Conservation (phyloP, 2,888 invertebrate species). For the Apamea sordens region DNA sequence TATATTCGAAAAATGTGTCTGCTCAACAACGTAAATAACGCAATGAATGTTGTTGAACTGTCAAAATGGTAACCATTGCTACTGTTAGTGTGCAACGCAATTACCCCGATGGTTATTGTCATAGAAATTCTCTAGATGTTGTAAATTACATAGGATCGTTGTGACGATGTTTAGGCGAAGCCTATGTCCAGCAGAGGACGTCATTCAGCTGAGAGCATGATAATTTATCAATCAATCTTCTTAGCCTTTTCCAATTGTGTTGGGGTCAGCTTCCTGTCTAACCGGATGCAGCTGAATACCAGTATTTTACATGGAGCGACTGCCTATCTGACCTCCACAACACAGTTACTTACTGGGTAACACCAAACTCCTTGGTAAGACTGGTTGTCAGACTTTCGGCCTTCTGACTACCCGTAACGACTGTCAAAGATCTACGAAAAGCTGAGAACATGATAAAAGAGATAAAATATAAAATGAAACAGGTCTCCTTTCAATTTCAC, state of each 20-base stretch:
- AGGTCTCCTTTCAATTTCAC: not conserved
- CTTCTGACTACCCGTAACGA: not conserved
- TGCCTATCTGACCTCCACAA: not conserved
- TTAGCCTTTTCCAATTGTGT: not conserved
- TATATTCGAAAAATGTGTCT: too few relatives aligned
- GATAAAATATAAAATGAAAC: not conserved
- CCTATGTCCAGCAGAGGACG: too few relatives aligned
- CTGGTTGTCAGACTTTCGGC: not conserved
- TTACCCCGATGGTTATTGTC: not conserved
- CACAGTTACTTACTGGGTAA: not conserved
- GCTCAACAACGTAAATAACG: too few relatives aligned
- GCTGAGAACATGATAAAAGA: not conserved
- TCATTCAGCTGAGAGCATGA: not conserved
- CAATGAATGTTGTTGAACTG: too few relatives aligned
- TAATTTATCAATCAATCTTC: not conserved
- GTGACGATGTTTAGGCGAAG: not conserved
- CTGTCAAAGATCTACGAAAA: not conserved
- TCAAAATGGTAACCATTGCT: too few relatives aligned
- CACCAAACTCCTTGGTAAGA: not conserved
- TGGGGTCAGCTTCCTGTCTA: not conserved
- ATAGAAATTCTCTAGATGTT: not conserved
- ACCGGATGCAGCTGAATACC: too few relatives aligned
- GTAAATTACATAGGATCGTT: not conserved
- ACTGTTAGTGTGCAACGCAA: not conserved
- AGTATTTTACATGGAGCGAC: too few relatives aligned